Evolutionary conservation across 2,113 vertebrate genomes (phyloP), one percentile per base, ranked within the genome.

Genomic region (Heteronetta atricapilla): DNA sequence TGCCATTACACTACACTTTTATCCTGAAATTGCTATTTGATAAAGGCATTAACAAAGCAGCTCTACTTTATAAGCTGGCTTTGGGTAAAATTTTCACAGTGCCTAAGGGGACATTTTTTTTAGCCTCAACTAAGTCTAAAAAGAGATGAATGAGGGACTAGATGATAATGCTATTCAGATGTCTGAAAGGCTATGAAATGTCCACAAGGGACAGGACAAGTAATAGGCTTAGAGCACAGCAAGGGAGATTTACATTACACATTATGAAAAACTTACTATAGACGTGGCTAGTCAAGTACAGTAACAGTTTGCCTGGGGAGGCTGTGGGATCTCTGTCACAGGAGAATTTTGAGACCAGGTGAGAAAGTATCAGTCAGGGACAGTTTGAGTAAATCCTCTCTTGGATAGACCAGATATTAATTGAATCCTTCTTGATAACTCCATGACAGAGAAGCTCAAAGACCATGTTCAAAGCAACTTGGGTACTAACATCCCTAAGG

Each of bases 221-320:
- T 93, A 96, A 96, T 66, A 89, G 81, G 81, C 74, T 97, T 96
- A 96, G 93, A 87, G 44, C 84, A 76, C 67, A 79, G 48, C 89
- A 94, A 0, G 0, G 56, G 50, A 92, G 93, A 94, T 92, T 96
- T 90, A 82, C 81, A 82, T 93, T 76, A 94, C 62, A 92, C 74
- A 76, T 82, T 75, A 84, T 69, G 83, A 95, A 90, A 94, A 97
- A 87, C 44, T 79, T 42, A 76, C 38, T 85, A 55, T 73, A 84
- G 69, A 85, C 40, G 44, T 69, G 50, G 83, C 90, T 73, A 89
- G 81, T 79, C 77, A 60, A 94, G 86, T 53, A 68, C 29, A 68
- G 62, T 67, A 86, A 79, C 6, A 82, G 77, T 85, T 89, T 92
- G 93, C 94, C 78, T 82, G 67, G 34, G 63, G 89, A 92, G 50